phyloP scores from a whole-genome alignment of 2,888 invertebrate genomes.

The Dryocosmus kuriphilus region DNA sequence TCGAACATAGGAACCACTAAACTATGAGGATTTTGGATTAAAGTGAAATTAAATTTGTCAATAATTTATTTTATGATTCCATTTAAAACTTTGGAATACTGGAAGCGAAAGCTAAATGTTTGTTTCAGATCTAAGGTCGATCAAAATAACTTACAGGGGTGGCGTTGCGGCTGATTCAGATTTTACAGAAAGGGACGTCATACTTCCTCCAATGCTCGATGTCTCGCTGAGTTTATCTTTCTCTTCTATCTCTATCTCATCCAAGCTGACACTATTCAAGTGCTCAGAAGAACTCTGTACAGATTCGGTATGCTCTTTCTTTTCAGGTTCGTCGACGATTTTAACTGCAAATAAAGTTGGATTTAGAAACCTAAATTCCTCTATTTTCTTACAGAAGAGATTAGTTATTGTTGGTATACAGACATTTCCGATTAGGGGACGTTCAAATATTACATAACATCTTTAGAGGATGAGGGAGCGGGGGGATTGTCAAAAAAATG shows the following conservation, averaged over 20 bases:
- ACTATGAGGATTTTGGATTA: too few species aligned
- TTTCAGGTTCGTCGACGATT: neutral
- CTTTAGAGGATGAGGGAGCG: too few species aligned
- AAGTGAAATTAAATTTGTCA: too few species aligned
- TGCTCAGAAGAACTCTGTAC: neutral
- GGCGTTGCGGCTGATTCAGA: neutral
- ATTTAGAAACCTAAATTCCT: neutral
- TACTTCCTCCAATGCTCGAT: conserved; percentile 9
- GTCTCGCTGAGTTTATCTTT: neutral
- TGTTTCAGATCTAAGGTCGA: neutral
- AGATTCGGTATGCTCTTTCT: neutral
- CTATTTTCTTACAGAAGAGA: too few species aligned
- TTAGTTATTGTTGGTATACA: too few species aligned
- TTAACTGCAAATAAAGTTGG: neutral
- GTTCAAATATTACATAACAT: too few species aligned
- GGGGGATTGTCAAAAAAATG: too few species aligned
- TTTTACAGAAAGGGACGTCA: neutral
- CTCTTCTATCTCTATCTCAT: neutral
- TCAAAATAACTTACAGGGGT: neutral
- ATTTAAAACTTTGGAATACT: too few species aligned
- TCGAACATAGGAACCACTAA: too few species aligned
- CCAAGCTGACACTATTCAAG: neutral
- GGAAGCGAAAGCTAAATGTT: too few species aligned
- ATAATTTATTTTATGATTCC: too few species aligned
- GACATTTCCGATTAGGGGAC: too few species aligned